Base-by-base conservation (phyloP, 2,113 vertebrate genomes). In the Apodemus speciosus region DNA sequence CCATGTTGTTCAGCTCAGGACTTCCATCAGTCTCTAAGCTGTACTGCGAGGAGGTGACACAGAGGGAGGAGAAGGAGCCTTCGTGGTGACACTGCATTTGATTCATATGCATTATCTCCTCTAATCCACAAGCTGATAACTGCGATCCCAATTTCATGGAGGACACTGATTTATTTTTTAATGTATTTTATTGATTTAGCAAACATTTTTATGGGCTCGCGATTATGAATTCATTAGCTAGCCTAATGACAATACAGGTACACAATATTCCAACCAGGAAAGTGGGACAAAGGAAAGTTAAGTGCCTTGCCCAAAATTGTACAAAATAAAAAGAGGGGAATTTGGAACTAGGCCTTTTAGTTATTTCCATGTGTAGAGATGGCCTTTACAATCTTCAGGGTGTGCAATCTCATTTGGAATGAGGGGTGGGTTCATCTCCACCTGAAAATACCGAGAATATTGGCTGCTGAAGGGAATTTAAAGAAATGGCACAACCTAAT, bases 181-280 rank as follows among this genome's bases (percentile, higher is more conserved):
- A 56, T 93, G 60, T 64, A 46, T 89, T 89, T 84, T 92, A 69
- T 92, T 92, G 89, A 73, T 86, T 92, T 87, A 92, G 35, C 11
- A 51, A 79, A 93, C 58, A 84, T 62, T 40, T 84, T 81, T 64
- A 76, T 89, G 87, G 60, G 64, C 38, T 91, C 73, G 43, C 21
- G 23, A 80, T 81, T 85, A 85, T 38, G 85, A 64, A 43, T 89
- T 71, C 58, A 88, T 76, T 85, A 66, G 35, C 66, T 91, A 35
- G 62, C 71, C 80, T 56, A 38, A 84, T 62, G 80, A 89, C 30
- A 80, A 69, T 3, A 73, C 46, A 56, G n/a, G 18, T 93, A 87
- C 83, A 71, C 85, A 71, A 15, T 75, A 6, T 86, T 72, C 62
- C 21, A 77, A 27, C 49, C 58, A 95, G 21, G 60, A 93, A 79